Percentiles rank a stretch among this genome's conserved stretches.
Evolutionary conservation across 2,113 vertebrate genomes (phyloP).

Genomic region (Rhinopomastus cyanomelas): DNA sequence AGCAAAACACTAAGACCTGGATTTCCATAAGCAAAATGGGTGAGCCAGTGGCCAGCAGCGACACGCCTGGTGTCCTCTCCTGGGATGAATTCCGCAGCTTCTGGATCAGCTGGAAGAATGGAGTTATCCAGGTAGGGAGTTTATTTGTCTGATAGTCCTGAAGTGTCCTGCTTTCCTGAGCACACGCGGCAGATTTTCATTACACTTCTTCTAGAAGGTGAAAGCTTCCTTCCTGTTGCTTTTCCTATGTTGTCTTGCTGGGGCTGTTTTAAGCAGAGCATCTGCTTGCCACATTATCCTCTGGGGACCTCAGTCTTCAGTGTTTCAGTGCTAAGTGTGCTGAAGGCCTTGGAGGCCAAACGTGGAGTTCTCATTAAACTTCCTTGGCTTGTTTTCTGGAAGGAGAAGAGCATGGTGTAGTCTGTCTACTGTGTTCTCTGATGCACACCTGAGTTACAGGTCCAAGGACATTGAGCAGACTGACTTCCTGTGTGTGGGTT

Average conservation of each 20-base stretch:
- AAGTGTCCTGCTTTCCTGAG: neutral
- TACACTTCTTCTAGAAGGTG: neutral
- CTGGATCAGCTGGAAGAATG: constrained; percentile 90
- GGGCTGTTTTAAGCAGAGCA: neutral
- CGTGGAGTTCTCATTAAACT: neutral
- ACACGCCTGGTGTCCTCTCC: constrained; percentile 85
- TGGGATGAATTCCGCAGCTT: constrained; percentile 95
- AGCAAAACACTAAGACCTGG: constrained; percentile 89
- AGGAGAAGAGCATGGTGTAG: neutral
- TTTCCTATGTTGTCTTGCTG: neutral
- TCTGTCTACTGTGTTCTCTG: neutral
- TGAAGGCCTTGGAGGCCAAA: neutral
- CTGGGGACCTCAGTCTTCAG: neutral
- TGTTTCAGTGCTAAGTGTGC: neutral
- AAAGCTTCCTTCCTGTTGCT: neutral
- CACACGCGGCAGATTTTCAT: neutral
- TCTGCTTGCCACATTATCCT: neutral
- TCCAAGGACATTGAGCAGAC: neutral
- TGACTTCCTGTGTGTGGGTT: neutral
- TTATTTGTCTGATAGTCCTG: neutral
- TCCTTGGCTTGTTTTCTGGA: neutral
- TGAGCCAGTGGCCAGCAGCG: constrained; percentile 77
- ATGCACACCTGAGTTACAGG: neutral
- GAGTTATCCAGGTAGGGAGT: constrained; percentile 79
- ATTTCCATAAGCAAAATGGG: constrained; percentile 90